Base-by-base conservation (phyloP, 1,140 invertebrate species). In the Drosophila ogumai region DNA sequence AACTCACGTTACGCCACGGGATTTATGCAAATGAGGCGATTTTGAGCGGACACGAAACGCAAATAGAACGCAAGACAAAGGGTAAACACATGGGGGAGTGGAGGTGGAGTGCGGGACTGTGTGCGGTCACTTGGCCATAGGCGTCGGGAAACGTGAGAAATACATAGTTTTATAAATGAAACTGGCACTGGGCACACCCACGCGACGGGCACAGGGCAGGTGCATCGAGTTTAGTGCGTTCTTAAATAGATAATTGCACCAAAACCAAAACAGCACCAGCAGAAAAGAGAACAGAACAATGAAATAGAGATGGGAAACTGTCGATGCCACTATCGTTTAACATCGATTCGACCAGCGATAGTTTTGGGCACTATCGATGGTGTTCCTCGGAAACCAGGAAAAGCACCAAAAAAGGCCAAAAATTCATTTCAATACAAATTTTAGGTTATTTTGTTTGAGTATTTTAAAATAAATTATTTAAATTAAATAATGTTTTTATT, bases 21-120 rank as follows among this genome's bases (percentile, higher is more conserved):
- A 64, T 80, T 36, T 69, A 82, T 82, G 72, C 81, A 90, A 80
- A 79, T 79, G 44, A 80, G 65, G 43, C 52, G 34, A 77, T 50
- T 80, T 75, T 58, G 55, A 78, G 32, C 47, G 59, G 68, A 79
- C 81, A 79, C 67, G 68, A 84, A 78, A 88, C 69, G 63, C 74
- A 75, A 84, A 85, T 68, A 87, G 72, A 80, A 80, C 56, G 66
- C 55, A 79, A 85, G 84, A 77, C 84, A 82, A 88, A 80, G 79
- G 76, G 84, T 82, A 87, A 87, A 90, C 86, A 82, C 74, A 84
- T 77, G 73, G 66, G 75, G 52, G 54, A 56, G 34, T 38, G 52
- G 52, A 65, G 49, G 32, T 61, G 38, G 64, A 75, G 65, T 56
- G 58, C 50, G 59, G 58, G 67, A 54, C n/a, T 64, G 55, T 64